Conservation (phyloP, 1,140 invertebrate species). For the Parapsyche elsis region DNA sequence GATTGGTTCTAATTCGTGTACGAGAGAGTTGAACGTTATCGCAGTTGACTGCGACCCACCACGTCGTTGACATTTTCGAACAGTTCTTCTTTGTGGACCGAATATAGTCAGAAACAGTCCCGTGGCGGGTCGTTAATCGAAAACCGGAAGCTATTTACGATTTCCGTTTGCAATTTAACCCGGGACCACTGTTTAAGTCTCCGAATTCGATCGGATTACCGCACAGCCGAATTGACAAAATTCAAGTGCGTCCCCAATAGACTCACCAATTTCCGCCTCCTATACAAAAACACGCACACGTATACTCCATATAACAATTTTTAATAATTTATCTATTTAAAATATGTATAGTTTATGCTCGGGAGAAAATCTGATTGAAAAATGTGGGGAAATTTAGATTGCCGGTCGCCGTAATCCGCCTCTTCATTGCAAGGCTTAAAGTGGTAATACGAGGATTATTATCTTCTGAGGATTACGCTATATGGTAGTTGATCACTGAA, state of each 20-base stretch:
- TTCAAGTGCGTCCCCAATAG: not conserved
- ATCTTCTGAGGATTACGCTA: not conserved
- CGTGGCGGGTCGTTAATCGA: conserved; percentile 17
- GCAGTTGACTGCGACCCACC: too few species aligned
- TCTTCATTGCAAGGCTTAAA: conserved; percentile 8
- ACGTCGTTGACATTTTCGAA: too few species aligned
- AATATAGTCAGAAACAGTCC: not conserved
- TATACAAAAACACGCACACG: too few species aligned
- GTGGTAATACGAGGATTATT: not conserved
- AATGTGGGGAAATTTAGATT: not conserved
- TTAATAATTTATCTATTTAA: not conserved
- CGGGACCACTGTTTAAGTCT: conserved; percentile 1
- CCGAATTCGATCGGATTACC: conserved; percentile 9
- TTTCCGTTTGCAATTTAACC: conserved; percentile 28
- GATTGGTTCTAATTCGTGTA: too few species aligned
- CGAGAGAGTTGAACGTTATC: too few species aligned
- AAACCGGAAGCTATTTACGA: conserved; percentile 28
- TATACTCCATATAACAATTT: not conserved
- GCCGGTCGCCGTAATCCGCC: not conserved
- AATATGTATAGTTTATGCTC: too few species aligned
- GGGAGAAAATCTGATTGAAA: too few species aligned
- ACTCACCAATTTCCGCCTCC: too few species aligned
- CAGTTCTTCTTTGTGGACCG: too few species aligned
- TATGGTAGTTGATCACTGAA: conserved; percentile 8
- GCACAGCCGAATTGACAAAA: conserved; percentile 3